Conservation (phyloP, 1,140 invertebrate species). For the Apocrypta bakeri region DNA sequence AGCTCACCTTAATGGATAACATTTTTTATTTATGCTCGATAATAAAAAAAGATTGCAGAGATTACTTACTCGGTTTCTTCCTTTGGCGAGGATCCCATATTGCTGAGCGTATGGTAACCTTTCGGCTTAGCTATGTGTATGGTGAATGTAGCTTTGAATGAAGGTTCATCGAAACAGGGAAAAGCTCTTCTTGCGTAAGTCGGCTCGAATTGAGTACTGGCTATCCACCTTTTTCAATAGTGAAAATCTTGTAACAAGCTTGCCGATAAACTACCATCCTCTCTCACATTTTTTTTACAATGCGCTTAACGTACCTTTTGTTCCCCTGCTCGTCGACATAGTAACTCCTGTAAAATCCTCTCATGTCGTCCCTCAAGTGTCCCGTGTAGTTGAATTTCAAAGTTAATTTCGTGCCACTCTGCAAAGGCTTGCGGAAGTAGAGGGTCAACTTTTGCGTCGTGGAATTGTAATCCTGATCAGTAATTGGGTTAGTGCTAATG, state of each 20-base stretch:
- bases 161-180: slow-evolving; percentile 93
- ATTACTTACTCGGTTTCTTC: slow-evolving; percentile 33
- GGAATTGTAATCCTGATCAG: not conserved
- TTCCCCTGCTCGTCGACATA: slow-evolving; percentile 72
- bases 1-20: too few species aligned
- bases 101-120: slow-evolving; percentile 69
- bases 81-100: slow-evolving; percentile 67
- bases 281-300: not conserved
- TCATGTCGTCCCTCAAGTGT: slow-evolving; percentile 73
- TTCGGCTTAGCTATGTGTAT: slow-evolving; percentile 77
- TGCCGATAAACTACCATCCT: not conserved
- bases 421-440: slow-evolving; percentile 39
- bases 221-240: slow-evolving; percentile 76
- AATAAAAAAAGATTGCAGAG: not conserved
- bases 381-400: slow-evolving; percentile 74
- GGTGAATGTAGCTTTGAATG: slow-evolving; percentile 86
- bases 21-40: too few species aligned
- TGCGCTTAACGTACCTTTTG: slow-evolving; percentile 54
- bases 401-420: slow-evolving; percentile 58
- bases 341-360: slow-evolving; percentile 80
- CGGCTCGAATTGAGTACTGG: slow-evolving; percentile 88
- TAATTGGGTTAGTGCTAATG: slow-evolving; percentile 45
- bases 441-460: slow-evolving; percentile 55
- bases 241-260: not conserved
- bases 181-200: slow-evolving; percentile 88